Evolutionary conservation across 2,888 invertebrate genomes (phyloP).

Genomic region (Aphidoletes aphidimyza): DNA sequence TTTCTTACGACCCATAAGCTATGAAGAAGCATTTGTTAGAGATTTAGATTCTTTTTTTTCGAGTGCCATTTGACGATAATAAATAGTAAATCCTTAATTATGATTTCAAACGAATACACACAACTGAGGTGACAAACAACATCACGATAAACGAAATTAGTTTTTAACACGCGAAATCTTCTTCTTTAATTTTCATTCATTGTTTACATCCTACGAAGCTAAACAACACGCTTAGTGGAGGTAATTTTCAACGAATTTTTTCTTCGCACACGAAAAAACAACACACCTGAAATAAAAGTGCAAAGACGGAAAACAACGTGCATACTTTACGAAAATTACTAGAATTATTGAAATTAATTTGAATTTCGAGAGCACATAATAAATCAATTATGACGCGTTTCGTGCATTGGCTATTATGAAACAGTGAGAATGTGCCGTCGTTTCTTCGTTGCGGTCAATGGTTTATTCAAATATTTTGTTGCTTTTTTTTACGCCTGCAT

Average conservation of each 20-base stretch:
- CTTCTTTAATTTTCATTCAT: not conserved
- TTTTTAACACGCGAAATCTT: conserved; percentile 30
- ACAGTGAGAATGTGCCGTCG: not conserved
- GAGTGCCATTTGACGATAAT: not conserved
- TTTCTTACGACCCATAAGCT: no score
- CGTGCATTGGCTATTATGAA: conserved; percentile 19
- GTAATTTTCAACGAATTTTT: not conserved
- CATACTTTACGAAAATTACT: conserved; percentile 36
- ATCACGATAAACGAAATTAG: conserved; percentile 21
- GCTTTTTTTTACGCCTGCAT: not conserved
- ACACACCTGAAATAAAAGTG: not conserved
- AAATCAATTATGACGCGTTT: conserved; percentile 47
- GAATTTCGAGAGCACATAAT: conserved; percentile 5
- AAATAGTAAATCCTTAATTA: not conserved
- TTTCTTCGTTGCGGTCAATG: conserved; percentile 38
- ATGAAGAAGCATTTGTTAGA: no score
- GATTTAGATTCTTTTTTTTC: not conserved
- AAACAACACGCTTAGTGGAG: no score
- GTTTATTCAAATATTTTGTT: not conserved
- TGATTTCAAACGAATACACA: not conserved
- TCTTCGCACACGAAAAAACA: not conserved
- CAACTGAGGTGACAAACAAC: conserved; percentile 5
- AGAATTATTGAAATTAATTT: conserved; percentile 45
- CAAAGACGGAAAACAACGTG: not conserved
- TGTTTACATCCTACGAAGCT: not conserved